A percentile compares a stretch with the other conserved stretches of the same genome.
Conservation (phyloP, 2,888 invertebrate species). For the Heliconius charithonia region DNA sequence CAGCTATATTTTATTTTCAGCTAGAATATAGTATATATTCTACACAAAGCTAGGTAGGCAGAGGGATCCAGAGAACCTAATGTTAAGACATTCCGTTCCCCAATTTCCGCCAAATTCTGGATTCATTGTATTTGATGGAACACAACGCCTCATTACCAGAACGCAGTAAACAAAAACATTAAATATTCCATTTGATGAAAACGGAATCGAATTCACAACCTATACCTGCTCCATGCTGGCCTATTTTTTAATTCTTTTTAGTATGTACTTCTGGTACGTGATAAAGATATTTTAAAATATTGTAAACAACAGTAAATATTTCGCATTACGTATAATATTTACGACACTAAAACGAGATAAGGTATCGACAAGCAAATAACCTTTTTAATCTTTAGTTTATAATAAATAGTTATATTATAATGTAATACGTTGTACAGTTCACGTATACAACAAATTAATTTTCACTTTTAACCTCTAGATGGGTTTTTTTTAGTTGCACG, state of each 20-base stretch:
- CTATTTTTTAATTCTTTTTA: too few relatives aligned
- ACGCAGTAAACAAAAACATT: too few relatives aligned
- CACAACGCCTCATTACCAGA: too few relatives aligned
- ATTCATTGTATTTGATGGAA: too few relatives aligned
- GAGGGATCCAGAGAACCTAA: too few relatives aligned
- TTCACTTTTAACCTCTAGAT: neutral
- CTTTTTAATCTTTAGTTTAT: constrained; percentile 16
- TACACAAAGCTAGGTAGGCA: too few relatives aligned
- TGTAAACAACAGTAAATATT: constrained; percentile 1
- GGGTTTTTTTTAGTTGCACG: neutral
- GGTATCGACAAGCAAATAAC: constrained; percentile 4
- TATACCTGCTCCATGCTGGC: too few relatives aligned
- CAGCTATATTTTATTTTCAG: rapidly evolving
- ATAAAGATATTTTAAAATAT: neutral
- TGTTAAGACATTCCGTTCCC: too few relatives aligned
- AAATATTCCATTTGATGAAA: neutral
- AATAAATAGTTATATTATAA: neutral
- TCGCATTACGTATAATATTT: neutral
- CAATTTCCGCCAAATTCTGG: too few relatives aligned
- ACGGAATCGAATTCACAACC: neutral
- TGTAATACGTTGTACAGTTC: constrained; percentile 1
- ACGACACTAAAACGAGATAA: neutral
- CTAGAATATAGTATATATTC: too few relatives aligned
- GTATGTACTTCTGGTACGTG: neutral
- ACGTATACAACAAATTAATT: constrained; percentile 8